phyloP scores from a whole-genome alignment of 1,140 invertebrate genomes.

The Branchinecta lindahli region DNA sequence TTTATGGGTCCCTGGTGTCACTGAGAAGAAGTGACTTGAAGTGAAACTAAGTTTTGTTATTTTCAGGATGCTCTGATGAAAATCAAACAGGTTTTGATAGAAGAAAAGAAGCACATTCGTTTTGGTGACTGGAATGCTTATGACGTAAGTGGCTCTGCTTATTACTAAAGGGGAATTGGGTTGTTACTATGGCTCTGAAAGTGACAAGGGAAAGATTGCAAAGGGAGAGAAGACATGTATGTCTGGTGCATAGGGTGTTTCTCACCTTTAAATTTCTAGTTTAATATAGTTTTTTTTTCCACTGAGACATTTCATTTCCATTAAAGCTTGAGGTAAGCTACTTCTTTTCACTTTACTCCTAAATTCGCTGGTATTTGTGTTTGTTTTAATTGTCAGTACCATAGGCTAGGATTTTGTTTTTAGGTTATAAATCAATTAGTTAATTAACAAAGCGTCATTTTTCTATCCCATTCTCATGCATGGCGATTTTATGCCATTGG shows the following conservation, averaged over 20 bases:
- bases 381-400: not conserved
- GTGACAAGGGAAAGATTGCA: no score
- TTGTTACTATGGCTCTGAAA: no score
- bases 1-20: no score
- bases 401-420: slow-evolving; percentile 14
- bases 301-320: no score
- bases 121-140: slow-evolving; percentile 82
- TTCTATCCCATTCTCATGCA: not conserved
- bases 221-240: no score
- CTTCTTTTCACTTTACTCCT: not conserved
- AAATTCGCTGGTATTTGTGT: not conserved
- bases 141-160: slow-evolving; percentile 51
- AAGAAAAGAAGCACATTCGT: slow-evolving; percentile 83
- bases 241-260: no score
- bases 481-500: no score
- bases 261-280: no score
- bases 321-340: no score
- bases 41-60: slow-evolving; percentile 25
- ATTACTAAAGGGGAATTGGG: not conserved
- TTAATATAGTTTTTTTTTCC: no score
- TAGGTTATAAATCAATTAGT: slow-evolving; percentile 15
- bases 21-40: no score
- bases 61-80: slow-evolving; percentile 69
- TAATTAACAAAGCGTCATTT: no score
- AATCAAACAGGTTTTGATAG: slow-evolving; percentile 65